These are phyloP conservation scores for Tetragonula clypearis DNA, from an alignment of 1,140 invertebrate species.

Conservation along the genomic window DNA sequence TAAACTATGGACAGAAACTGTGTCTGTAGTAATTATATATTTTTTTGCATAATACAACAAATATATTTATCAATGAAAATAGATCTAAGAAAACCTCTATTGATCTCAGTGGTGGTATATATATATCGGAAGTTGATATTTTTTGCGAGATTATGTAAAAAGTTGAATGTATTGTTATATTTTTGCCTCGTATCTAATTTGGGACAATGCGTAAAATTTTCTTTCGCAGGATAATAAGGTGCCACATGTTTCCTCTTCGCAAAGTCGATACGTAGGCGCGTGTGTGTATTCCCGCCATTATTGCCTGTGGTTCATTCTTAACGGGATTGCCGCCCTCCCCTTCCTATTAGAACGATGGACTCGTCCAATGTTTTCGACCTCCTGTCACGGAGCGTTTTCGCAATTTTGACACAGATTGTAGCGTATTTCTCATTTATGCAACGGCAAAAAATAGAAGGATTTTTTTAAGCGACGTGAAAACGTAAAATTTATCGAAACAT, in stretches of 20 bases:
- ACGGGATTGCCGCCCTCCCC: constrained; percentile 55
- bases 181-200: background rate
- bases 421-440: background rate
- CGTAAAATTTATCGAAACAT: constrained; percentile 50
- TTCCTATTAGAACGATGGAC: constrained; percentile 66
- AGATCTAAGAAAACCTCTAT: constrained; percentile 36
- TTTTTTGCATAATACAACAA: constrained; percentile 9
- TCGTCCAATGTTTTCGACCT: constrained; percentile 64
- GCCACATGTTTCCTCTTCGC: constrained; percentile 52
- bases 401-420: constrained; percentile 7
- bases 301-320: constrained; percentile 68
- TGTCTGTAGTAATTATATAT: constrained; percentile 9
- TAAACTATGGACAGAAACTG: background rate
- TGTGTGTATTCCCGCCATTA: constrained; percentile 75
- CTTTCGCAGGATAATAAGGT: constrained; percentile 42
- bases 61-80: background rate
- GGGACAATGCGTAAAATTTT: background rate
- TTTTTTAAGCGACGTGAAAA: background rate
- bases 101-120: constrained; percentile 26
- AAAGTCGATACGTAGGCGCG: constrained; percentile 36
- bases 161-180: background rate
- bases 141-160: constrained; percentile 33
- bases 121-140: constrained; percentile 12
- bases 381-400: constrained; percentile 20
- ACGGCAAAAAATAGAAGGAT: constrained; percentile 39